Evolutionary conservation across 2,797 vertebrate species (phyloP), one percentile per base, ranked within the genome.

Genomic region (Calcarius lapponicus): DNA sequence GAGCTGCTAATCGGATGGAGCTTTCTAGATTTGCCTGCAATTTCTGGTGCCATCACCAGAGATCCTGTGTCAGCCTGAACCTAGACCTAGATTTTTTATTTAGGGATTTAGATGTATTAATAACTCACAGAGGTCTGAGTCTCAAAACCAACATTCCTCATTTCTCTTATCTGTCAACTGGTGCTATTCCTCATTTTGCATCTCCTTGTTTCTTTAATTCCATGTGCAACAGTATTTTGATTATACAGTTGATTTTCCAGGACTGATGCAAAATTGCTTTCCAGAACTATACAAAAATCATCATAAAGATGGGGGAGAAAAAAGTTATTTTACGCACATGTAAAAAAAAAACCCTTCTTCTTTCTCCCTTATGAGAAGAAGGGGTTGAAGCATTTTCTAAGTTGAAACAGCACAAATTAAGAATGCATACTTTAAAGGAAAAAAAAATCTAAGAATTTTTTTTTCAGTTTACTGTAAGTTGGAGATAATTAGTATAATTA

Each of bases 401-500:
- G 4, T 10, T 64, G 18, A 56, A 21, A 45, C 13, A 73, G 58
- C 18, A 48, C 5, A 75, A 47, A 5, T 50, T 61, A 80, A 88
- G 7, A 73, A 60, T 18, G 2, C 3, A 16, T 34, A 5, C 24
- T 74, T 78, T 71, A 60, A 69, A 69, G 17, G 8, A 16, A 25
- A 36, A 36, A 31, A 34, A 53, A 47, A 67, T 20, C 5, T 45
- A 19, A 15, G 19, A 42, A 7, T 36, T 36, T 36, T 36, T 36
- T 83, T 71, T 54, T 72, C 28, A 11, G 7, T 69, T 78, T 80
- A 17, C 22, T 97, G 91, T 97, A 98, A 94, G 97, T 97, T 95
- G 95, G 94, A 98, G 91, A 97, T 97, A 97, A 98, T 97, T 98
- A 97, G 79, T 97, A 94, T 98, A 98, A 98, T 98, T 98, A 18